Evolutionary conservation across 2,113 vertebrate genomes (phyloP).

Genomic region (Protobothrops mucrosquamatus): DNA sequence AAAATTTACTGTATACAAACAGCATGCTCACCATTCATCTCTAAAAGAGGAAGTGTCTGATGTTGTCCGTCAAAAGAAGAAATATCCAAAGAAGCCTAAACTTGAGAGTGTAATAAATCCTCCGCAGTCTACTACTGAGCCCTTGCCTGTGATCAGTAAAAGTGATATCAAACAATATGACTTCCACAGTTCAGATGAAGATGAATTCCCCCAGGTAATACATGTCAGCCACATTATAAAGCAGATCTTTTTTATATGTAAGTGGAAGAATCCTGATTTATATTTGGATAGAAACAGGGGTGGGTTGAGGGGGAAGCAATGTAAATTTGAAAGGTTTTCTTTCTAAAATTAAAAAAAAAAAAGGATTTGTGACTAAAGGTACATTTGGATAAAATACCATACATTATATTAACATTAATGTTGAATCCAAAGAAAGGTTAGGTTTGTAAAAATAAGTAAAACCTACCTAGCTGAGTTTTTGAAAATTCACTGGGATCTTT

Average conservation of each 20-base stretch:
- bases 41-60: slow-evolving; percentile 81
- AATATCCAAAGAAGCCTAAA: slow-evolving; percentile 82
- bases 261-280: not conserved
- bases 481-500: not conserved
- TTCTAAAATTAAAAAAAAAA: not conserved
- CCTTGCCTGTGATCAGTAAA: slow-evolving; percentile 78
- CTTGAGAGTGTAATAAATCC: slow-evolving; percentile 72
- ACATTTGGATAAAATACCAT: not conserved
- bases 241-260: not conserved
- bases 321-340: not conserved
- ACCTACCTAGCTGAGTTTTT: not conserved
- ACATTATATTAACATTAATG: not conserved
- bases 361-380: not conserved
- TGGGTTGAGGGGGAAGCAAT: too few species aligned
- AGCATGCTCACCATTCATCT: slow-evolving; percentile 79
- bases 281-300: not conserved
- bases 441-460: not conserved
- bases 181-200: slow-evolving; percentile 95
- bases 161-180: slow-evolving; percentile 93
- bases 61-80: slow-evolving; percentile 84
- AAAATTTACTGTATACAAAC: slow-evolving; percentile 54
- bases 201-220: slow-evolving; percentile 85
- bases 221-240: not conserved
- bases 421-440: not conserved
- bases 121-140: slow-evolving; percentile 75